Base-by-base conservation (phyloP, 2,888 invertebrate genomes). In the Melanostoma mellinum region DNA sequence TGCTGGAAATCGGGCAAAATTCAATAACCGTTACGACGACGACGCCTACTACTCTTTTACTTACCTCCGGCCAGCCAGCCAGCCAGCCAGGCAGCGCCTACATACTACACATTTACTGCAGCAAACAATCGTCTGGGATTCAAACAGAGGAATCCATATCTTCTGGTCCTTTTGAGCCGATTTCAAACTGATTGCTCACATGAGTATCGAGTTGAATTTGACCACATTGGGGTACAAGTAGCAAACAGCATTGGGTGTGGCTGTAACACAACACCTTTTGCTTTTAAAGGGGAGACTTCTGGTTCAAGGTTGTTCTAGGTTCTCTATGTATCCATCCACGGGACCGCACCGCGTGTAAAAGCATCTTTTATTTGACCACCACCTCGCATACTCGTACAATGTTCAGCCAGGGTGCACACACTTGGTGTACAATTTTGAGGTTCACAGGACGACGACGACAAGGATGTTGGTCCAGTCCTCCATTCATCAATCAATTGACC, bases 401-500 rank as follows among this genome's bases (percentile, higher is more conserved):
- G 35, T 30, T 5, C 48, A 53, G 30, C 40, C 33, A 36, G n/a
- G n/a, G 40, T 9, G 10, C 36, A 65, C 65, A 67, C 46, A 53
- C 10, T 52, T 53, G 46, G 42, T 48, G 60, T 67, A 67, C 53
- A 53, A 81, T 71, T 81, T 67, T 60, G 76, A 81, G 81, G 81
- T 77, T 77, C 80, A 81, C 65, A 52, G 69, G 48, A 63, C 50
- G 9, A 48, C 30, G 30, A 36, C 4, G 35, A 53, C 40, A 9
- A 38, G 50, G 42, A 67, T 53, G 52, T 67, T 53, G 53, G 67
- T 67, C 42, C 67, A 55, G 53, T 68, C 60, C 52, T 20, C 85
- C 72, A 75, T 85, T 80, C 85, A 85, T 85, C 85, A 85, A 80
- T 85, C 85, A 85, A 68, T 76, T 85, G 80, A 85, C 85, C 85